A percentile compares a stretch with the other conserved stretches of the same genome.
Evolutionary conservation across 2,888 invertebrate genomes (phyloP).

Genomic region (Biston betularia): DNA sequence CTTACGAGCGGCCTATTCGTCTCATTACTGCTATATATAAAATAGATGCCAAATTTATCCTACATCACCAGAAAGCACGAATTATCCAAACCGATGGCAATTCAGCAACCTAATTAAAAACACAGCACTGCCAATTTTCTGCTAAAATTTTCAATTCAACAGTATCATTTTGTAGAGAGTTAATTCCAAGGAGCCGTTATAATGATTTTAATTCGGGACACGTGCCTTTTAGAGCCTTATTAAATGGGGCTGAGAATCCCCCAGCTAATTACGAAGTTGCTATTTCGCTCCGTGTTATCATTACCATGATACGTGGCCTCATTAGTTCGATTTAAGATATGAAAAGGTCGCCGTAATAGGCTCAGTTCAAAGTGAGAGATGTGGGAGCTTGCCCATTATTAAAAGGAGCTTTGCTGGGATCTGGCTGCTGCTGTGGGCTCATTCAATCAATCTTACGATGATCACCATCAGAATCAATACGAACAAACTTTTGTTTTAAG

Average conservation of each 20-base stretch:
- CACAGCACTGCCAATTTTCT: slow-evolving; percentile 18
- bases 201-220: slow-evolving; percentile 46
- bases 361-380: slow-evolving; percentile 8
- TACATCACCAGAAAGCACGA: slow-evolving; percentile 2
- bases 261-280: slow-evolving; percentile 36
- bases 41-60: background rate
- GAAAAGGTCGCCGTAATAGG: slow-evolving; percentile 23
- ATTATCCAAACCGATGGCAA: background rate
- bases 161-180: slow-evolving; percentile 39
- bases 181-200: slow-evolving; percentile 43
- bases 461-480: background rate
- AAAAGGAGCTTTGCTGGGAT: background rate
- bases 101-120: slow-evolving; percentile 19
- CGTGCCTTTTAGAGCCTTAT: slow-evolving; percentile 43
- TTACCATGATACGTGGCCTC: slow-evolving; percentile 32
- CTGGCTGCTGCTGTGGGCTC: background rate
- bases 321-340: slow-evolving; percentile 35
- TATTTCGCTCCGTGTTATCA: slow-evolving; percentile 33
- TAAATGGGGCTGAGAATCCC: slow-evolving; percentile 36
- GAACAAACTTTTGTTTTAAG: too few species aligned
- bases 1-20: too few species aligned
- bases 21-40: too few species aligned
- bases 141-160: slow-evolving; percentile 42
- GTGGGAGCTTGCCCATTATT: background rate
- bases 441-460: background rate